Conservation (phyloP, 2,113 vertebrate species). For the Nasalis larvatus region DNA sequence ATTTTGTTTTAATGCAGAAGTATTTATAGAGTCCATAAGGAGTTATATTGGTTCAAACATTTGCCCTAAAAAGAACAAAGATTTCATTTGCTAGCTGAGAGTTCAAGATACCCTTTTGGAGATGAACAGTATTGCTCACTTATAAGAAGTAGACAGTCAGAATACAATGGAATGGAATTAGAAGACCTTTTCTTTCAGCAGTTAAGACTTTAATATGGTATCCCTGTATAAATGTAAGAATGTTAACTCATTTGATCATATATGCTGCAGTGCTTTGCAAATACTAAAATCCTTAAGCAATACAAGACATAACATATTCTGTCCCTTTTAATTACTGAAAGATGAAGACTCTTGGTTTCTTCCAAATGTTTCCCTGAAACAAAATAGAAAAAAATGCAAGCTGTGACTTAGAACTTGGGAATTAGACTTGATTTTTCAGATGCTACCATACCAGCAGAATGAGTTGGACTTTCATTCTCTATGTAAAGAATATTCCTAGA, state of each 20-base stretch:
- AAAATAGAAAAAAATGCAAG: background rate
- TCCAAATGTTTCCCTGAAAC: constrained; percentile 8
- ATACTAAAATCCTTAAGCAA: background rate
- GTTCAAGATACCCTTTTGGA: background rate
- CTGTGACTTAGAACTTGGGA: background rate
- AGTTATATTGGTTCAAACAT: background rate
- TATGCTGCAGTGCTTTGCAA: background rate
- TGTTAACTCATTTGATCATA: background rate
- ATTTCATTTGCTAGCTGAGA: background rate
- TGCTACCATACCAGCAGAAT: background rate
- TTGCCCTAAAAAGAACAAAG: background rate
- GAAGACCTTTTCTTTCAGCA: background rate
- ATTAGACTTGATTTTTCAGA: constrained; percentile 10
- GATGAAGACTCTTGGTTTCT: background rate
- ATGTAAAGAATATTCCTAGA: background rate
- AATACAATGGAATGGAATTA: background rate
- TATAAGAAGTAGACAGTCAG: background rate
- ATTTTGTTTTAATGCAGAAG: background rate
- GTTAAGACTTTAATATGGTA: background rate
- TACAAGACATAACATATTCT: background rate
- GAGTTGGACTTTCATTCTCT: background rate
- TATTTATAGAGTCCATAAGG: background rate
- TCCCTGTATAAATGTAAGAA: background rate
- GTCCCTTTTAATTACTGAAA: background rate
- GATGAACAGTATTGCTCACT: background rate